Base-by-base conservation (phyloP, 2,888 invertebrate species). In the Drosophila tanythrix region DNA sequence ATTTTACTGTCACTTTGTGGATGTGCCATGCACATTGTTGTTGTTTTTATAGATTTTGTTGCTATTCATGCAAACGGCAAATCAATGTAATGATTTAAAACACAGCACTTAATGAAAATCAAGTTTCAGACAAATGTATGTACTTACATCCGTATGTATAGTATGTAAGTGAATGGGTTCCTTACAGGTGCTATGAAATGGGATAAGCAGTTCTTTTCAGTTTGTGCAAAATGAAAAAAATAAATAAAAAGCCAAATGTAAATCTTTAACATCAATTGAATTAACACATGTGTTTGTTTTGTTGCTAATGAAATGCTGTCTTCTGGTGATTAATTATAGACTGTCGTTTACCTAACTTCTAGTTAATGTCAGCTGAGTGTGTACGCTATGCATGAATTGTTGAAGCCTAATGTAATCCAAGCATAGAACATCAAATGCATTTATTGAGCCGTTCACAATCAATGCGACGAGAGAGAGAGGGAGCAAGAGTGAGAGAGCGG, bases 1-100 rank as follows among this genome's bases (percentile, higher is more conserved):
- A 46, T 25, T 8, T 40, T 25, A 31, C 21, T 57, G 70, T 18
- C 55, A 75, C 48, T 56, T 65, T 27, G 10, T 46, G 50, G 18
- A 51, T 40, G 18, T 48, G 38, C 13, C 6, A 52, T 27, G 31
- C 29, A 29, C 29, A n/a, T n/a, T 40, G 29, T 4, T 46, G 27
- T 66, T 53, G 35, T 11, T 48, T 18, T 53, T 31, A 46, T 31
- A 36, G 35, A 36, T 27, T 38, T 65, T n/a, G 35, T 48, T 31
- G 5, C n/a, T 48, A 3, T 43, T 43, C 40, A 21, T 21, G 18
- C 11, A 33, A 31, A 57, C 21, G 3, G 31, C 15, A 31, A 57
- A 33, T 43, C 27, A 29, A 56, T 38, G 38, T n/a, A 36, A 55
- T 36, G 53, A 55, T 25, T 25, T 55, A 11, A 50, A 50, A 18